Evolutionary conservation across 2,113 vertebrate genomes (phyloP).

Genomic region (Panthera tigris): DNA sequence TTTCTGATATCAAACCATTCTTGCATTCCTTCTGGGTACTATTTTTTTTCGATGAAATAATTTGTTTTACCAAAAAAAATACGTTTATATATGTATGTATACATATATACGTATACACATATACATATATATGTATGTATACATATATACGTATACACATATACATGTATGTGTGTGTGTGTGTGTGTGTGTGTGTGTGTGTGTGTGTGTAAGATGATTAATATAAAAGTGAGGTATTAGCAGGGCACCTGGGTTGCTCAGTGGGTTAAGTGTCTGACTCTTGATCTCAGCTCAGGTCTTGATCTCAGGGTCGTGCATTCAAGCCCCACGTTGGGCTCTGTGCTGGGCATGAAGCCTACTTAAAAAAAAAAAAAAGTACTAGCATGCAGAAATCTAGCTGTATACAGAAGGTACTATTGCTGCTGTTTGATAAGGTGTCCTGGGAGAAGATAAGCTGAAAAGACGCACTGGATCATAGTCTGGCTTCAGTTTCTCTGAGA

Average conservation of each 20-base stretch:
- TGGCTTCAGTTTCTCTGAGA: constrained; percentile 15
- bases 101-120: no score
- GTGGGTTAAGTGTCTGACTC: no score
- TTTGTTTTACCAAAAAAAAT: constrained; percentile 1
- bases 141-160: no score
- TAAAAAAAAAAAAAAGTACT: background rate
- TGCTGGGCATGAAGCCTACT: no score
- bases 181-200: no score
- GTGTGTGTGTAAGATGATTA: background rate
- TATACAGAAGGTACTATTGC: background rate
- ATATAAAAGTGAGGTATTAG: background rate
- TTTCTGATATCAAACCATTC: background rate
- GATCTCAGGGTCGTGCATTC: no score
- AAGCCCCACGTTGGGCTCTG: no score
- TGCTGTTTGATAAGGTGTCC: background rate
- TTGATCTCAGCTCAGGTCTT: no score
- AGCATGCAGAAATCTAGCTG: background rate
- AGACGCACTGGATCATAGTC: background rate
- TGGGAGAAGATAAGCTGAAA: background rate
- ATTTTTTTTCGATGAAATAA: constrained; percentile 5
- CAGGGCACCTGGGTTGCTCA: no score
- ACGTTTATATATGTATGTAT: no score
- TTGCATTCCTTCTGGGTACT: background rate
- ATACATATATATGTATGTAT: no score
- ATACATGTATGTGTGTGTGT: no score